Evolutionary conservation across 2,888 invertebrate species (phyloP).

Genomic region (Drosophila dives): DNA sequence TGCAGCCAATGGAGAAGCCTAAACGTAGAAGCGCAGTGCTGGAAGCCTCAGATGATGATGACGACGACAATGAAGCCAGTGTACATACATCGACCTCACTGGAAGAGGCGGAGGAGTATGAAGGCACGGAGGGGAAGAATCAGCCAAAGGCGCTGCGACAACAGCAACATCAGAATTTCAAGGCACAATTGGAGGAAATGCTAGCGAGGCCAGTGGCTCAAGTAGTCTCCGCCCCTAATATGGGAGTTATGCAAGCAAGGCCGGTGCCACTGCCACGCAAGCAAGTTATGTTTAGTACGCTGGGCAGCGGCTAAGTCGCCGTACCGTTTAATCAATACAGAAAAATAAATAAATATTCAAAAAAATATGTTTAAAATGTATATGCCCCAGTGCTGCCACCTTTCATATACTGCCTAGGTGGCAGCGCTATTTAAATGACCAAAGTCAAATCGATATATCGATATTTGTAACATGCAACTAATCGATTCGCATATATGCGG

Average conservation of each 20-base stretch:
- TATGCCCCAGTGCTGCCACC: slow-evolving; percentile 12
- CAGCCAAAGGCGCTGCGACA: slow-evolving; percentile 24
- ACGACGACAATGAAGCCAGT: slow-evolving; percentile 29
- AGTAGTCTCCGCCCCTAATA: slow-evolving; percentile 39
- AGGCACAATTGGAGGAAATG: slow-evolving; percentile 75
- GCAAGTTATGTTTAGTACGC: slow-evolving; percentile 81
- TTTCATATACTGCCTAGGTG: neutral
- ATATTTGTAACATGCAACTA: slow-evolving; percentile 17
- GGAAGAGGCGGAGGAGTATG: slow-evolving; percentile 9
- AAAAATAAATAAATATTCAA: neutral
- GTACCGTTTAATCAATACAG: slow-evolving; percentile 36
- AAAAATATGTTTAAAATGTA: neutral
- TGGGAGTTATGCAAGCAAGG: slow-evolving; percentile 26
- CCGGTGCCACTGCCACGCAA: slow-evolving; percentile 83
- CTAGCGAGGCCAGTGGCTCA: slow-evolving; percentile 66
- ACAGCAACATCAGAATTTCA: slow-evolving; percentile 57
- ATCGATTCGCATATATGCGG: slow-evolving; percentile 42
- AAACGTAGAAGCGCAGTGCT: slow-evolving; percentile 8
- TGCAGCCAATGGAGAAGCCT: slow-evolving; percentile 57
- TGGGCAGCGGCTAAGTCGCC: slow-evolving; percentile 36
- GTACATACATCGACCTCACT: slow-evolving; percentile 23
- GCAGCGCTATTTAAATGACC: slow-evolving; percentile 23
- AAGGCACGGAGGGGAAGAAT: slow-evolving; percentile 1
- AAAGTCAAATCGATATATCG: slow-evolving; percentile 26
- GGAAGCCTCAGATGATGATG: slow-evolving; percentile 20